Evolutionary conservation across 2,797 vertebrate genomes (phyloP), one percentile per base, ranked within the genome.

Genomic region (Passerculus sandwichensis): DNA sequence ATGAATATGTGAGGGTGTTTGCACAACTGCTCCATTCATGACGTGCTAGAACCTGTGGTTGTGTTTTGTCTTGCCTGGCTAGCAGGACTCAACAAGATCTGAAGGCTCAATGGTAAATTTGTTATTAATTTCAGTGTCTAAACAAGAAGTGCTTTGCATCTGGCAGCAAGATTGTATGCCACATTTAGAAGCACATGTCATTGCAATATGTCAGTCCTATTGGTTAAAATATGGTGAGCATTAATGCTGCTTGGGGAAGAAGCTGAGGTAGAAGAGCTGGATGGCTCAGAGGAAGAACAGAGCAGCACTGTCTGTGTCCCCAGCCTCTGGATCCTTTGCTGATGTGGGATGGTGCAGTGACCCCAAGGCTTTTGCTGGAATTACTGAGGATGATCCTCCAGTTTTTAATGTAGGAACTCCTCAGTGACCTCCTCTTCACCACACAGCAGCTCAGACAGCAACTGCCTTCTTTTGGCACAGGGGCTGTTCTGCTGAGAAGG

Each of bases 41-140:
- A 30, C 0, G 0, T 34, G 40, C 54, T 59, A 5, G 45, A 89
- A 78, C 65, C 61, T 67, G 48, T 74, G 75, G 54, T 38, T 64
- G 47, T 85, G 76, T 85, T 93, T 76, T 79, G 65, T 83, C 77
- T 84, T 79, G 89, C 71, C 69, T 80, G 70, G 30, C 73, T 65
- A 27, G 29, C 73, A 64, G 87, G 67, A 75, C 62, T 81, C 53
- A 25, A 23, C 65, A 70, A 54, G 91, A 78, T 85, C 80, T 83
- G 80, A 93, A 78, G 80, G 83, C 75, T 91, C 36, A 40, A 2
- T 57, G 69, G 47, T 47, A 67, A 81, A 93, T 44, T 54, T 76
- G 69, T 92, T 67, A 36, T 50, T 71, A 59, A 71, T 82, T 91
- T 91, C 42, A 64, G 45, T 88, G 50, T 61, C 62, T 71, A 69